Base-by-base conservation (phyloP, 2,113 vertebrate species). In the Eurypyga helias region DNA sequence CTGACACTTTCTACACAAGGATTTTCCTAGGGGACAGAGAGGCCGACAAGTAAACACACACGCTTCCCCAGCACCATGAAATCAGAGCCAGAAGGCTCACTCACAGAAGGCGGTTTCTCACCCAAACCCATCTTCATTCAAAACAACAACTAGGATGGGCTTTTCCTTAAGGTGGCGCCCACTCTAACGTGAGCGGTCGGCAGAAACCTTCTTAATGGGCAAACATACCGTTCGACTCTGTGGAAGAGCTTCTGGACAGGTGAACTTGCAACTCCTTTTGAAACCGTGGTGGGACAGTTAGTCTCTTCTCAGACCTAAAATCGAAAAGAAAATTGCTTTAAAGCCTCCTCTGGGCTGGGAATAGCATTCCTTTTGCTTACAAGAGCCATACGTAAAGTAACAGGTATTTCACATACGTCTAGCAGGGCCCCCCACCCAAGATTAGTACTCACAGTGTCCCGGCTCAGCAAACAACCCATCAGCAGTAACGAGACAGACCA, bases 151-250 rank as follows among this genome's bases (percentile, higher is more conserved):
- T 21, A 38, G 43, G 13, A 67, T 1, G 2, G 7, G 20, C 41
- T 34, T 73, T 76, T 87, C 80, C 36, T 46, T 29, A 92, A 49
- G 23, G 29, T 52, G 4, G 70, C 25, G 78, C 3, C 6, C 51
- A 51, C 24, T 67, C 17, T 26, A 66, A 80, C 8, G 3, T 6
- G 6, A 81, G 9, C 6, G 51, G 26, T 17, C 5, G 6, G 66
- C 23, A 83, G 62, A 46, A 65, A 19, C 11, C 8, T 70, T 77
- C 36, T 36, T 62, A 66, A 61, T 45, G 28, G 52, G 34, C 75
- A 90, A 94, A 97, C 93, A 54, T 98, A 98, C 98, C 98, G 78
- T 89, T 98, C 70, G 93, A 95, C 87, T 98, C 98, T 83, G 80
- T 60, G 34, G 96, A 61, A 87, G 87, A 96, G 36, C 94, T 93